Evolutionary conservation across 2,113 vertebrate genomes (phyloP), one percentile per base, ranked within the genome.

Genomic region (Chlamydotis undulata): DNA sequence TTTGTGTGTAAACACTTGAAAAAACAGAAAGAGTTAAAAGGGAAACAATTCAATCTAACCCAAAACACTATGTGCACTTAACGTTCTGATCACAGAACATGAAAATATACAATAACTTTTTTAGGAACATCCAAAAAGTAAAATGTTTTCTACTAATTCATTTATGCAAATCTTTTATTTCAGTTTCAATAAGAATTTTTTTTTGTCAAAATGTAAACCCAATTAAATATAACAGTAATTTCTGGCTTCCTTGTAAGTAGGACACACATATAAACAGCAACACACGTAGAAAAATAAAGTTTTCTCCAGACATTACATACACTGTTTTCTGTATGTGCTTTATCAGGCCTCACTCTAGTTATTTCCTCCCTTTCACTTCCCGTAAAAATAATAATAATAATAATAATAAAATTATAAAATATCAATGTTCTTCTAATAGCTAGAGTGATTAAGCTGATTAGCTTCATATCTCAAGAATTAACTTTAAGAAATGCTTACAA

Each of bases 401-500:
- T 21, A 65, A 55, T 26, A 28, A 24, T n/a, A n/a, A 69, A 76
- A 10, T 2, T 2, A 31, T 11, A 83, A 86, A 88, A 74, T 9
- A 86, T 7, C 35, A 8, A 4, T 56, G 25, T 55, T 73, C 2
- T 35, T 53, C 28, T 63, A 87, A 57, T 11, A 91, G 17, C 24
- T 18, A 25, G 7, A 64, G 12, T 14, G 57, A 92, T 63, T 39
- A 77, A 53, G 24, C 29, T 80, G 74, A 94, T 74, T 28, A 73
- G 39, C 18, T 77, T 67, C 24, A 0, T 91, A 95, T 91, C 93
- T 96, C 77, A 68, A 59, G 60, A 95, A 91, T 10, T 89, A 49
- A 94, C 61, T 65, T 61, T 61, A 93, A 89, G 53, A 91, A 94
- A 93, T 45, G 49, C 87, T 80, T 85, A 59, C 70, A 91, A 39